Evolutionary conservation across 2,888 invertebrate genomes (phyloP).

Genomic region (Nebria salina): DNA sequence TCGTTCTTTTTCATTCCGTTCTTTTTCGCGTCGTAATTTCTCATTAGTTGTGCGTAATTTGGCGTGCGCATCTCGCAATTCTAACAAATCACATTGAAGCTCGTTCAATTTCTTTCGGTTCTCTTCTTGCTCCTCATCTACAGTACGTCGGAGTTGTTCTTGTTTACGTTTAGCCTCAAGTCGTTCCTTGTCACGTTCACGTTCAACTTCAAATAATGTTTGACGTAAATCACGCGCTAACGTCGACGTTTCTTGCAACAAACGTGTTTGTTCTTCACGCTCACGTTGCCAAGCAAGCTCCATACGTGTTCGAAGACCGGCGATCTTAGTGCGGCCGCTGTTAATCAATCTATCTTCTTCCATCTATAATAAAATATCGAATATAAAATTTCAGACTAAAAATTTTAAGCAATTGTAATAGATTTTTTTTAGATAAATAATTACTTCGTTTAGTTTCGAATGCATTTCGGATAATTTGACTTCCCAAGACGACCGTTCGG

Average conservation of each 20-base stretch:
- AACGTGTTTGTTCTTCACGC: constrained; percentile 88
- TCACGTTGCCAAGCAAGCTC: constrained; percentile 95
- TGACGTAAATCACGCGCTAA: constrained; percentile 87
- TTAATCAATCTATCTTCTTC: constrained; percentile 88
- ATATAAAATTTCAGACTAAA: background rate
- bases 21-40: constrained; percentile 87
- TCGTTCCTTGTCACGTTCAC: constrained; percentile 89
- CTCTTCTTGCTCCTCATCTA: constrained; percentile 90
- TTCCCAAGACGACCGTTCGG: constrained; percentile 86
- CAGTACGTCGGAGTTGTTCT: constrained; percentile 84
- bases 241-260: constrained; percentile 90
- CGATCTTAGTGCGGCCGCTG: constrained; percentile 85
- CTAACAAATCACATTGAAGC: constrained; percentile 87
- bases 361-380: constrained; percentile 64
- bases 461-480: constrained; percentile 89
- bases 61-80: constrained; percentile 90
- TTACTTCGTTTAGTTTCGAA: constrained; percentile 84
- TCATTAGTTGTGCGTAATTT: constrained; percentile 91
- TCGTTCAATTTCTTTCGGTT: constrained; percentile 84
- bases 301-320: constrained; percentile 86
- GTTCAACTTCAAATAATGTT: constrained; percentile 88
- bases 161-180: constrained; percentile 86
- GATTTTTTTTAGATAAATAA: constrained; percentile 5
- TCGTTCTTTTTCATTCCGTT: constrained; percentile 83
- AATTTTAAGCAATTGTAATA: background rate